phyloP scores from a whole-genome alignment of 2,797 vertebrate genomes.

The Sarcoramphus papa region DNA sequence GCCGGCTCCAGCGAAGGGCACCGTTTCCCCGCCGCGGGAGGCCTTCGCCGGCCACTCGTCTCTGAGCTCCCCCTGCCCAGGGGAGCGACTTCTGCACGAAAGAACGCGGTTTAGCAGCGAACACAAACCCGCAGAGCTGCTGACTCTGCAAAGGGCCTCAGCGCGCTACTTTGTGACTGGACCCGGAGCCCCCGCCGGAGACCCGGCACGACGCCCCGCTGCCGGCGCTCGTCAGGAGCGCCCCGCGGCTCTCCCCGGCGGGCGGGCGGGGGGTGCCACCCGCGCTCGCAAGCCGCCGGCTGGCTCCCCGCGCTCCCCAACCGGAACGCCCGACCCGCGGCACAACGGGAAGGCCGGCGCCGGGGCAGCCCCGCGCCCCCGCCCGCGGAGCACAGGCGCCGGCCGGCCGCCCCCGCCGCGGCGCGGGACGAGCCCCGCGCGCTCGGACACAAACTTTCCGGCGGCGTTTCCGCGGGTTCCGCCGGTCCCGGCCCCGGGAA shows the following conservation, averaged over 20 bases:
- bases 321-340: neutral
- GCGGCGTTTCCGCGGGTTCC: neutral
- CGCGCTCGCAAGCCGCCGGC: too few species aligned
- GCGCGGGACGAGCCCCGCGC: neutral
- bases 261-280: too few species aligned
- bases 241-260: neutral
- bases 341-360: neutral
- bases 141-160: neutral
- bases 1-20: neutral
- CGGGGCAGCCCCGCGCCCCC: neutral
- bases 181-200: too few species aligned
- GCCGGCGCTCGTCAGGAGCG: neutral
- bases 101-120: accelerated
- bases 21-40: neutral
- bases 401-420: too few species aligned
- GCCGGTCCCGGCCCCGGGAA: neutral
- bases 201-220: neutral
- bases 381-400: too few species aligned
- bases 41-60: neutral
- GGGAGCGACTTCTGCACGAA: neutral
- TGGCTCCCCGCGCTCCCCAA: neutral
- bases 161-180: neutral
- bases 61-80: neutral
- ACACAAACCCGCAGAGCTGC: accelerated
- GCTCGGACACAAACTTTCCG: neutral